Evolutionary conservation across 2,888 invertebrate species (phyloP).

Genomic region (Blera fallax): DNA sequence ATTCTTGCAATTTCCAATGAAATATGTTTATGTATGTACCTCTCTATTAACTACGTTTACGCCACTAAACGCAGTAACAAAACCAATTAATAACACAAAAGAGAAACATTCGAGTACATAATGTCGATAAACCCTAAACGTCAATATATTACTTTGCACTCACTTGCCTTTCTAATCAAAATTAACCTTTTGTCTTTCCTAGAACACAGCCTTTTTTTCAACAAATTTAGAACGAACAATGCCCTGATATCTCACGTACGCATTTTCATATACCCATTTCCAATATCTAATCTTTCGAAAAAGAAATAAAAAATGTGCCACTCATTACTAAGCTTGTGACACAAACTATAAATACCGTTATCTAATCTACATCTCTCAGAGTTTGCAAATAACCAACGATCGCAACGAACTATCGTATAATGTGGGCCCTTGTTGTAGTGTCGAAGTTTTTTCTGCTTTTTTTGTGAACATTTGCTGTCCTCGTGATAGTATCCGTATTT

Average conservation of each 20-base stretch:
- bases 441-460: not conserved
- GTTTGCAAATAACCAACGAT: not conserved
- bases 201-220: not conserved
- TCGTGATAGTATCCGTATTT: not conserved
- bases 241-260: constrained; percentile 13
- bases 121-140: not conserved
- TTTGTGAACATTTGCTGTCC: not conserved
- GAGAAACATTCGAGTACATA: not conserved
- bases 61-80: not conserved
- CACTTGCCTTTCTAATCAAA: not conserved
- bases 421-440: constrained; percentile 1
- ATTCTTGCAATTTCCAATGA: no score
- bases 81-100: not conserved
- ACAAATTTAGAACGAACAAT: not conserved
- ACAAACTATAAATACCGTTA: constrained; percentile 18
- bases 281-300: constrained; percentile 35
- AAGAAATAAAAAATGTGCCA: not conserved
- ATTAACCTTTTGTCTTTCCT: not conserved
- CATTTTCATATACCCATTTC: not conserved
- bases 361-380: constrained; percentile 38
- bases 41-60: no score
- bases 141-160: not conserved
- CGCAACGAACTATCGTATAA: not conserved
- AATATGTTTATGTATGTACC: no score
- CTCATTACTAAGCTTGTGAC: constrained; percentile 10